Base-by-base conservation (phyloP, 2,888 invertebrate species). In the Aphidius colemani region DNA sequence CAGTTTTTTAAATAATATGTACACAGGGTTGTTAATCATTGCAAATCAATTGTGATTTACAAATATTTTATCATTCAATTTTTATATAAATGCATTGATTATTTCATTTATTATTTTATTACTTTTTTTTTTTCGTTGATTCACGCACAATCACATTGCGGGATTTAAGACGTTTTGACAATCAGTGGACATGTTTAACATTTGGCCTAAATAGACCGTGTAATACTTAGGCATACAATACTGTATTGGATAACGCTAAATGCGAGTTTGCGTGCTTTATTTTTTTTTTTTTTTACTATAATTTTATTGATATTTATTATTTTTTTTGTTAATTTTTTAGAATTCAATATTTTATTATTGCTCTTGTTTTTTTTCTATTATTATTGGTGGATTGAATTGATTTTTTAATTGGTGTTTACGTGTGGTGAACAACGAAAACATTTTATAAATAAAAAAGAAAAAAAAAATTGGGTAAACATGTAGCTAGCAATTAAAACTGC, bases 191-290 rank as follows among this genome's bases (percentile, higher is more conserved):
- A 64, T 49, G 55, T 53, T 70, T 57, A 62, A 70, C 71, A 75
- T 71, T 67, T 71, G 69, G 68, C 71, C 69, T 63, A 48, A 46
- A 46, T 57, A 72, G 71, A 70, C 69, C 62, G 69, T 74, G 71
- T 74, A 72, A 77, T 75, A 76, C 74, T 78, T 75, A 76, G 73
- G 70, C 74, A 77, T 78, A 78, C 76, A 78, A 77, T 78, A 78
- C 75, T 77, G 75, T 73, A 77, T 70, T 73, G 71, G 73, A 75
- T 72, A 74, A 76, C 72, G 73, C 74, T 71, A 71, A 70, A 71
- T 71, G 72, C 72, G 70, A 71, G 71, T 70, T 72, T 72, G 69
- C 63, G 49, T 62, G 55, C 66, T 61, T 59, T 65, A n/a, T 53
- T 41, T 58, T 48, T 53, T 61, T 8, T 57, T 55, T 55, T 63